Percentiles rank a stretch among this genome's conserved stretches.
These are phyloP conservation scores for Gymnobelideus leadbeateri DNA, from an alignment of 2,113 vertebrate genomes.

Conservation along the genomic window DNA sequence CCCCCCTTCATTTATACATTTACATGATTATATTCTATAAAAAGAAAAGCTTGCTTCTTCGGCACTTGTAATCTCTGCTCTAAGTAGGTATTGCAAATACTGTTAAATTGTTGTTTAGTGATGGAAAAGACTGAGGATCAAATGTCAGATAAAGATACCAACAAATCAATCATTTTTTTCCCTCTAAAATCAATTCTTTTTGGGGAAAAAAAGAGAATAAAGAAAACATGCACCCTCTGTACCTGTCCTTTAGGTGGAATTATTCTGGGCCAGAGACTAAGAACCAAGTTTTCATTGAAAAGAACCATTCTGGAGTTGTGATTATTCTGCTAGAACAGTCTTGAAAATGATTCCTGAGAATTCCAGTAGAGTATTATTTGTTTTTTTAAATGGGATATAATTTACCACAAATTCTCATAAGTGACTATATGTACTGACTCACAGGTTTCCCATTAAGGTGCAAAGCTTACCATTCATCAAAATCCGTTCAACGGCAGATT, in stretches of 20 bases:
- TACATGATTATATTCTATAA: not conserved
- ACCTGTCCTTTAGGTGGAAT: not conserved
- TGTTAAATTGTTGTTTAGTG: not conserved
- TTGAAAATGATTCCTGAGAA: constrained; percentile 78
- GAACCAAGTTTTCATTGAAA: constrained; percentile 36
- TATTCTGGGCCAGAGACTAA: constrained; percentile 53
- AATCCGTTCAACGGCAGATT: not conserved
- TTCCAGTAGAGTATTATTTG: constrained; percentile 72
- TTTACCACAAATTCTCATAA: constrained; percentile 56
- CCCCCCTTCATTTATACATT: not conserved
- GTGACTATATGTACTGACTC: constrained; percentile 31
- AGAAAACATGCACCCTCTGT: constrained; percentile 9
- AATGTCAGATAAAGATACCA: not conserved
- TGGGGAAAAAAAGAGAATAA: not conserved
- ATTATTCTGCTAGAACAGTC: constrained; percentile 73
- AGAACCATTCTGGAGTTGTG: constrained; percentile 68
- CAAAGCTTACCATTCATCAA: not conserved
- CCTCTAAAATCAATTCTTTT: constrained; percentile 41
- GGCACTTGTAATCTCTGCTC: not conserved
- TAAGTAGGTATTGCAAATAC: not conserved
- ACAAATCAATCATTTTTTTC: not conserved
- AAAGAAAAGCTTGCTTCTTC: not conserved
- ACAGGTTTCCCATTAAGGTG: constrained; percentile 34
- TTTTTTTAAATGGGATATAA: constrained; percentile 58
- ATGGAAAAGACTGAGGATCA: not conserved